Evolutionary conservation across 1,140 invertebrate genomes (phyloP).

Genomic region (Drosophila navojoa): DNA sequence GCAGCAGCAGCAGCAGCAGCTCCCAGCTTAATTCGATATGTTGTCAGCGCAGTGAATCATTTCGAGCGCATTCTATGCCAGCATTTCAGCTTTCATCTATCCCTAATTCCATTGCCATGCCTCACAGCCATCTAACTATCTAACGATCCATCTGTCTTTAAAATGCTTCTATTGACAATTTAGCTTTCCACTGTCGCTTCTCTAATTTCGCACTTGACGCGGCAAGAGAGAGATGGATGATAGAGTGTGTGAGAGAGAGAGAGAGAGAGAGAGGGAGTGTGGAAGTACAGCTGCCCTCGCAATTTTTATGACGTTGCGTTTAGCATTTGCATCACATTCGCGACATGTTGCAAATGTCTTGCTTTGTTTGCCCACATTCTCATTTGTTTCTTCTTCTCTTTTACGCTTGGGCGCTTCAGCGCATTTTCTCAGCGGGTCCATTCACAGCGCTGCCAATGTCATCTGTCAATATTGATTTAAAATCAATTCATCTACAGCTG

Average conservation of each 20-base stretch:
- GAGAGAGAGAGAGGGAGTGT: neutral
- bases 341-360: slow-evolving; percentile 47
- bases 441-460: slow-evolving; percentile 52
- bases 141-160: slow-evolving; percentile 30
- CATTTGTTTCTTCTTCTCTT: slow-evolving; percentile 12
- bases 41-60: slow-evolving; percentile 5
- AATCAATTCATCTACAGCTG: slow-evolving; percentile 80
- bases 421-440: slow-evolving; percentile 1
- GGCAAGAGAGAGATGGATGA: neutral
- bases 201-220: slow-evolving; percentile 45
- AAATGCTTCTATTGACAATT: slow-evolving; percentile 50
- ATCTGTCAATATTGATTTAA: slow-evolving; percentile 81
- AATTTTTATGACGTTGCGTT: slow-evolving; percentile 55
- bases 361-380: neutral
- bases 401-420: slow-evolving; percentile 14
- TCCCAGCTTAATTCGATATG: slow-evolving; percentile 34
- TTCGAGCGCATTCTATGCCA: neutral
- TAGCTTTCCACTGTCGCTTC: slow-evolving; percentile 41
- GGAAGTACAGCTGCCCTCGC: slow-evolving; percentile 7
- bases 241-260: neutral
- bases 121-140: neutral
- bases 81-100: slow-evolving; percentile 3
- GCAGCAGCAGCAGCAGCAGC: slow-evolving; percentile 7
- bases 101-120: slow-evolving; percentile 4
- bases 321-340: slow-evolving; percentile 29